Base-by-base conservation (phyloP, 2,797 vertebrate species). In the Lepidocolaptes lacrymiger region DNA sequence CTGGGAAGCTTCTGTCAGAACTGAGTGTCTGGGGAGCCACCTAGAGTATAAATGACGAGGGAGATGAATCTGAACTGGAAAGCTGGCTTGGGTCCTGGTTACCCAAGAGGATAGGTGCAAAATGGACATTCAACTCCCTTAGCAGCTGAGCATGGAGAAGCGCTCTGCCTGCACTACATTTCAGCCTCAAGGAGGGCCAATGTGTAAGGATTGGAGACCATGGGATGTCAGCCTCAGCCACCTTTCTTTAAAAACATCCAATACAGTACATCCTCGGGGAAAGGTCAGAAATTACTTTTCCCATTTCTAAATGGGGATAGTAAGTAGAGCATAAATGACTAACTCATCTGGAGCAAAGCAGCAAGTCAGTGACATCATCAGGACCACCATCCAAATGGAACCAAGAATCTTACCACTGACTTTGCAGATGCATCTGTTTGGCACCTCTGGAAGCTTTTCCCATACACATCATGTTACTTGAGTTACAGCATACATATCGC, bases 401-500 rank as follows among this genome's bases (percentile, higher is more conserved):
- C 9, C 16, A 72, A 86, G 51, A 74, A 26, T 23, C 39, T 14
- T 54, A 39, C 12, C 46, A 15, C 21, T 23, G 41, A 36, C 20
- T 48, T 86, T 68, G 28, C 37, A 61, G 44, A 56, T 7, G 12
- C 15, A 55, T 43, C 15, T 37, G 34, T n/a, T 28, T 51, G 46
- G 10, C 2, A 7, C 32, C 26, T 67, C 36, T 63, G 36, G 26
- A 89, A 76, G 39, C 1, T 69, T 82, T 95, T 2, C 10, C 27
- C 22, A 30, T 23, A 14, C 6, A 9, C 2, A 8, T 5, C 1
- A 3, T 27, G 30, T 43, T 62, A 30, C 15, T 69, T 37, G 58
- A 74, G 27, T 61, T 64, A 23, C 27, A 24, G 21, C 10, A 20
- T 22, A 4, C 28, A 4, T 23, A 67, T 34, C 0, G 0, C 18